Base-by-base conservation (phyloP, 2,888 invertebrate species). In the Scaptomyza polygonia region DNA sequence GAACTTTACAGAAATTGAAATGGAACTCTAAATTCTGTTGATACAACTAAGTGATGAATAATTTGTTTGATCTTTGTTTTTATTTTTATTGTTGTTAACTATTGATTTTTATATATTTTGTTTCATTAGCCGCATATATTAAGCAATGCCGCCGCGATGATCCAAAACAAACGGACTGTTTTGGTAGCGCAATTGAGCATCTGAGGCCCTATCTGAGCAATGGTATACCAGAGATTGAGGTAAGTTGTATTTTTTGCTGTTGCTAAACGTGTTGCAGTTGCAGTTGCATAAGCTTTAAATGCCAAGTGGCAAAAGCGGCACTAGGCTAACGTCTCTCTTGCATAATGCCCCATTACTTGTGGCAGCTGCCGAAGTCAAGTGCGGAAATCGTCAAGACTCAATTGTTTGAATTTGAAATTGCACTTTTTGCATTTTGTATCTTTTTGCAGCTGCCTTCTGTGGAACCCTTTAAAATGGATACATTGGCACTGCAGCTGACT, bases 111-210 rank as follows among this genome's bases (percentile, higher is more conserved):
- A 34, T 47, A 21, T 43, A 16, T 62, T 68, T 52, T 42, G 43
- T 42, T 39, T 32, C 29, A 29, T 25, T 56, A 87, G 84, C 77
- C 36, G 68, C 67, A 18, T 95, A 95, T 86, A 93, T 95, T 48
- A 94, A 94, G 82, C 95, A 94, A 89, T 95, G 95, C 77, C 93
- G 93, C 58, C 93, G 93, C 79, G 92, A 93, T 63, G 94, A 95
- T 88, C 94, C 95, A 0, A 89, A 94, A 34, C 76, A 95, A 27
- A 91, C 93, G 18, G 91, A 93, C 9, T 95, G 95, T 72, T 92
- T 95, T 48, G 93, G 92, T 51, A 90, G 91, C 5, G 92, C 94
- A 9, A 90, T 95, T 34, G 93, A 94, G 61, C 93, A 93, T 78
- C 83, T 95, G 45, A 92, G 92, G 67, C 95, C 95, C 0, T 94